phyloP scores from a whole-genome alignment of 2,797 vertebrate genomes.

The Echeneis naucrates region DNA sequence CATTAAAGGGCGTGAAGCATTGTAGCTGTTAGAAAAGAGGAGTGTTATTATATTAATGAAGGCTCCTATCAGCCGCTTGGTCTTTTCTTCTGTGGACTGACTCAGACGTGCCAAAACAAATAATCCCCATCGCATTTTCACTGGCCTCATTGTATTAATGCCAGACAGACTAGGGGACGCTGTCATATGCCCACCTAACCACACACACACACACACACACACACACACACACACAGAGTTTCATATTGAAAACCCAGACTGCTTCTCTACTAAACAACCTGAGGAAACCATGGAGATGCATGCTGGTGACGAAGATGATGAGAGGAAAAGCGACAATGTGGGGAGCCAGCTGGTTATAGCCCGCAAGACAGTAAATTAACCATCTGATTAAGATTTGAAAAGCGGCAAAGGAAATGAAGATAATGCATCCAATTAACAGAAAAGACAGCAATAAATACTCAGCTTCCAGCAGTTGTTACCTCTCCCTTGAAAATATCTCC shows the following conservation, averaged over 20 bases:
- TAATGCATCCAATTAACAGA: slow-evolving; percentile 68
- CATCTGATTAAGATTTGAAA: slow-evolving; percentile 77
- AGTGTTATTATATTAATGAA: slow-evolving; percentile 74
- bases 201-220: slow-evolving; percentile 8
- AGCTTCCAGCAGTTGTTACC: slow-evolving; percentile 54
- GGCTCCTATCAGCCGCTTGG: slow-evolving; percentile 42
- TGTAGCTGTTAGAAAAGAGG: slow-evolving; percentile 42
- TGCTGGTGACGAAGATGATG: slow-evolving; percentile 38
- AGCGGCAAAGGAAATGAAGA: slow-evolving; percentile 63
- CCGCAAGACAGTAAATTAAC: slow-evolving; percentile 70
- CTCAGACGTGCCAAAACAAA: slow-evolving; percentile 67
- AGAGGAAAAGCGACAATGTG: slow-evolving; percentile 39
- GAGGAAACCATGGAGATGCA: slow-evolving; percentile 58
- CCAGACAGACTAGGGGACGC: slow-evolving; percentile 30
- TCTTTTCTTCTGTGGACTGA: slow-evolving; percentile 49
- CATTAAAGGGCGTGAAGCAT: slow-evolving; percentile 19
- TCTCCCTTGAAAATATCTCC: slow-evolving; percentile 41
- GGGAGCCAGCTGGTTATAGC: slow-evolving; percentile 69
- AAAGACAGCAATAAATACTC: slow-evolving; percentile 56
- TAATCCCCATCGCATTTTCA: slow-evolving; percentile 54
- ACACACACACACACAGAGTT: slow-evolving; percentile 38
- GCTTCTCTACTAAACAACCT: slow-evolving; percentile 27
- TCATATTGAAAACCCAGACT: slow-evolving; percentile 1
- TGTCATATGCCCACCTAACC: slow-evolving; percentile 38
- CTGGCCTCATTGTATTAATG: slow-evolving; percentile 50